phyloP scores from a whole-genome alignment of 2,888 invertebrate species.

The Lepidochrysops patricia region DNA sequence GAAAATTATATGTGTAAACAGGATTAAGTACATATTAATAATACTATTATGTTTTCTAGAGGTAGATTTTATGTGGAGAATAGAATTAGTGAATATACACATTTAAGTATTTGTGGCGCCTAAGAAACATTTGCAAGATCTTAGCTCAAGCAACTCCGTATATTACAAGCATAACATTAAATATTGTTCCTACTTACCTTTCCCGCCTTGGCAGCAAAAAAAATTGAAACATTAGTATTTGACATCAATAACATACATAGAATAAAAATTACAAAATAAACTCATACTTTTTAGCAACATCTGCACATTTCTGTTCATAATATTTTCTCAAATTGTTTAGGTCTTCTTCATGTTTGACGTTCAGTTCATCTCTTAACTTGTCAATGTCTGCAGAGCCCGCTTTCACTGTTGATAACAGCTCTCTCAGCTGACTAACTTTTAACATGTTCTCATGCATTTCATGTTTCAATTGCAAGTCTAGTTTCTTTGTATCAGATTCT shows the following conservation, averaged over 20 bases:
- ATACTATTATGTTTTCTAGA: no score
- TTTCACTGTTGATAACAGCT: conserved; percentile 72
- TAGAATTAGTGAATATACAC: no score
- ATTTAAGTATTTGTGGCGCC: not conserved
- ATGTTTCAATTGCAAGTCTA: conserved; percentile 63
- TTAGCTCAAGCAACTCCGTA: not conserved
- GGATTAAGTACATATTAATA: no score
- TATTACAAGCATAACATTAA: not conserved
- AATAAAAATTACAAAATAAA: not conserved
- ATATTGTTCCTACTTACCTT: conserved; percentile 33
- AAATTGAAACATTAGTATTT: conserved; percentile 19
- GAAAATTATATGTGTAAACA: no score
- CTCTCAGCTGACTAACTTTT: conserved; percentile 71
- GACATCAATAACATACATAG: not conserved
- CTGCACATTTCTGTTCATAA: conserved; percentile 86
- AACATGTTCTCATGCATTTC: conserved; percentile 72
- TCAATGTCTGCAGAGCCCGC: conserved; percentile 74
- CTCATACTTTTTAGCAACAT: conserved; percentile 81
- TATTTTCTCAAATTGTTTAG: conserved; percentile 86
- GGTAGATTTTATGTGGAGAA: no score
- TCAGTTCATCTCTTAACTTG: conserved; percentile 74
- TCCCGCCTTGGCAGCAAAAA: conserved; percentile 42
- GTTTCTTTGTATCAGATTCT: conserved; percentile 52
- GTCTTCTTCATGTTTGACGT: conserved; percentile 80
- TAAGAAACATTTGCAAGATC: not conserved